Percentiles rank a stretch among this genome's conserved stretches.
These are phyloP conservation scores for Heliothis peltigera DNA, from an alignment of 2,888 invertebrate species.

Conservation along the genomic window DNA sequence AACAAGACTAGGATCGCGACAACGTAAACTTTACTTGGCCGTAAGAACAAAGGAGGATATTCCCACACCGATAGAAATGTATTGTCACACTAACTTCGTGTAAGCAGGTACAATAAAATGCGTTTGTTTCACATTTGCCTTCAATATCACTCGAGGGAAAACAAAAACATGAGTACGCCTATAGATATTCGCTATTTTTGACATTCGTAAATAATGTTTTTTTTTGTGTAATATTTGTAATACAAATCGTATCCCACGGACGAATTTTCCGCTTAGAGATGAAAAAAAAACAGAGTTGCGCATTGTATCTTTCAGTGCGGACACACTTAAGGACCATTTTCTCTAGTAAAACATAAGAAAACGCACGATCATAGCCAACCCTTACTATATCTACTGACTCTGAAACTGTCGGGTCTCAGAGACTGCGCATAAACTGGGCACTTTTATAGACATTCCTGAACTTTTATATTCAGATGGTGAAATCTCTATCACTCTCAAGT, in stretches of 20 bases:
- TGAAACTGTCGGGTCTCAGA: constrained; percentile 13
- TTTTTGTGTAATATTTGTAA: constrained; percentile 39
- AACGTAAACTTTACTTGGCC: constrained; percentile 55
- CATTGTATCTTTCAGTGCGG: constrained; percentile 12
- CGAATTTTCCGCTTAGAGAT: constrained; percentile 23
- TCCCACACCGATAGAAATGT: constrained; percentile 59
- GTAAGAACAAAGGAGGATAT: constrained; percentile 53
- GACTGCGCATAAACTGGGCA: not conserved
- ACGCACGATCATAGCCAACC: constrained; percentile 23
- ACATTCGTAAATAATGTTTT: constrained; percentile 47
- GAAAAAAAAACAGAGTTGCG: constrained; percentile 20
- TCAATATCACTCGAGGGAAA: constrained; percentile 63
- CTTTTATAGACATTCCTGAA: not conserved
- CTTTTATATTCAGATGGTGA: not conserved
- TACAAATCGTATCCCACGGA: constrained; percentile 26
- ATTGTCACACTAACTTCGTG: constrained; percentile 66
- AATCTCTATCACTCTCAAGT: not conserved
- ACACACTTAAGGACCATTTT: constrained; percentile 24
- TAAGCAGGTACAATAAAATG: constrained; percentile 69
- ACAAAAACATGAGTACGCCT: constrained; percentile 47
- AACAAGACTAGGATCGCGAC: constrained; percentile 56
- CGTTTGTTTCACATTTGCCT: constrained; percentile 66
- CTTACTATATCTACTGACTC: constrained; percentile 18
- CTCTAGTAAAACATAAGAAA: constrained; percentile 32
- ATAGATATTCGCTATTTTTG: constrained; percentile 51